Evolutionary conservation across 2,113 vertebrate genomes (phyloP), one percentile per base, ranked within the genome.

Genomic region (Microcebus tavaratra): DNA sequence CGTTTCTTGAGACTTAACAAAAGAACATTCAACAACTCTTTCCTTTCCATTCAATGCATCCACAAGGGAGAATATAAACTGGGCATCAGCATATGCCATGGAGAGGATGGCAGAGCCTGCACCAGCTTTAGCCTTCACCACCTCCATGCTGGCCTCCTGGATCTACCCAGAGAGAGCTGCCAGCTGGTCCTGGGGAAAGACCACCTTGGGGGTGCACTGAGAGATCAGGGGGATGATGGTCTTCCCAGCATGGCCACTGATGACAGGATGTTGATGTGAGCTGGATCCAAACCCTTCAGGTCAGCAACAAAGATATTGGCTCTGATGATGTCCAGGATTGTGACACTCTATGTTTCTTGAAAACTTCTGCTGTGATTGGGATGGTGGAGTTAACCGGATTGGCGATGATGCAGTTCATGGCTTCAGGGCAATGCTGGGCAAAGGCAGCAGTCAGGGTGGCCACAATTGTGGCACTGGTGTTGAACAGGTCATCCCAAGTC

Each of bases 351-450:
- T 99, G 99, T 96, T 99, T 99, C 99, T 99, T 99, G 98, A 99
- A 99, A 48, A 99, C 95, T 97, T 99, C 99, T 10, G 99, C 98
- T 9, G 99, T 99, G 92, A 99, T 99, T 0, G 99, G 99, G 98
- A 99, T 99, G 92, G 99, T 99, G 95, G 99, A 99, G 98, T 99
- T 99, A 29, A 99, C 99, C 1, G 99, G 99, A 96, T 99, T 99
- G 79, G 99, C 97, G 79, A 99, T 99, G 48, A 99, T 85, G 73
- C 99, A 99, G 98, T 99, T 99, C 98, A 99, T 99, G 55, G 99
- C 99, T 97, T 99, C 99, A 0, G 99, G 99, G 95, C 99, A 99
- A 93, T 99, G 97, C 97, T 99, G 99, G 84, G 99, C 99, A 93
- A 99, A 99, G 94, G 99, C 99, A 21, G 99, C 97, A 1, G 99